Conservation (phyloP, 2,113 vertebrate genomes). For the Rostratula benghalensis region DNA sequence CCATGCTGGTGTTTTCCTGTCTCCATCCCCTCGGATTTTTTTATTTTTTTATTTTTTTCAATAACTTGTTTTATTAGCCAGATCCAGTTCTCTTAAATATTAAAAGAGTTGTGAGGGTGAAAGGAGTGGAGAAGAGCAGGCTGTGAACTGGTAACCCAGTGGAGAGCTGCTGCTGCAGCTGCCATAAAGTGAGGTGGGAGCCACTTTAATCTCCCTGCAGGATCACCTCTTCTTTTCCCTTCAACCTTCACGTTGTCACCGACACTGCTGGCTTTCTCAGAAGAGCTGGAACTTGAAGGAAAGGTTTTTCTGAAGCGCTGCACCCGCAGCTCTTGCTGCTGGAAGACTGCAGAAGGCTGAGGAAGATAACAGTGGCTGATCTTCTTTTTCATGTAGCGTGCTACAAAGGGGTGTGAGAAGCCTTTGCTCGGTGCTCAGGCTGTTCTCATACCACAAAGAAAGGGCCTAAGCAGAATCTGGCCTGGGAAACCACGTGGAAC, state of each 20-base stretch:
- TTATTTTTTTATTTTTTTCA: neutral
- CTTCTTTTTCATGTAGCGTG: neutral
- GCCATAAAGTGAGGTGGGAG: neutral
- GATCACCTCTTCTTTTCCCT: neutral
- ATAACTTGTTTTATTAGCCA: neutral
- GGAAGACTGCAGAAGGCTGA: neutral
- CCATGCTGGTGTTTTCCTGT: neutral
- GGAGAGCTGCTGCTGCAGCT: neutral
- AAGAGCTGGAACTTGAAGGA: neutral
- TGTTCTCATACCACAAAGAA: neutral
- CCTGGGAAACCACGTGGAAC: neutral
- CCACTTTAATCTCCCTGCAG: neutral
- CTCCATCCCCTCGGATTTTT: neutral
- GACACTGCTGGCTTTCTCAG: neutral
- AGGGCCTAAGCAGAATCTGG: neutral
- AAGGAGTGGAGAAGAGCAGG: neutral
- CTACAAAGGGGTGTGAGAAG: neutral
- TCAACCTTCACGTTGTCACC: neutral
- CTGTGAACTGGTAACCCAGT: neutral
- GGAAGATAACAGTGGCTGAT: neutral
- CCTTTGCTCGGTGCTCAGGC: fast-evolving
- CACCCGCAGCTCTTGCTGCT: neutral
- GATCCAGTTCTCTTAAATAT: neutral
- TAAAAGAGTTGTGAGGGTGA: neutral
- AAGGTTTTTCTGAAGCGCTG: neutral